Evolutionary conservation across 2,797 vertebrate species (phyloP), one percentile per base, ranked within the genome.

Genomic region (Myiotriccus ornatus): DNA sequence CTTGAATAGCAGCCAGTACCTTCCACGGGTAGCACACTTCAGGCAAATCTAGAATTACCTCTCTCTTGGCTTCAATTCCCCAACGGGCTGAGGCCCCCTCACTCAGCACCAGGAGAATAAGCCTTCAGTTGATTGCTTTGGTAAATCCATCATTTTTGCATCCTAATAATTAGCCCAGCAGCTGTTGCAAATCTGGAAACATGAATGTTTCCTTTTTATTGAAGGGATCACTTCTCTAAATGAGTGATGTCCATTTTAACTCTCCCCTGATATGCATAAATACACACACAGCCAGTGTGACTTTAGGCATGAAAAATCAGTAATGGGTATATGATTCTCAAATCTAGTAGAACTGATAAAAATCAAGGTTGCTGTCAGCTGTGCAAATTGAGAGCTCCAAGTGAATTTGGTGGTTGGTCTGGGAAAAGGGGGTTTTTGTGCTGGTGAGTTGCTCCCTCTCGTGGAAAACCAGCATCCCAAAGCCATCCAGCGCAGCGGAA

Each of bases 361-460:
- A 98, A 97, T 97, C 97, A 93, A 97, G 94, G 96, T 95, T 94
- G 55, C 91, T 96, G 96, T 97, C 98, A 96, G 97, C 96, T 87
- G 96, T 87, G 93, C 89, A 97, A 97, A 95, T 93, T 96, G 97
- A 98, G 97, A 97, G 95, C 92, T 97, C 92, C 91, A 86, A 97
- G 94, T 83, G 86, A 95, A 97, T 95, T 93, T 95, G 46, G 84
- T 49, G 57, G 84, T 65, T 93, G 95, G 82, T 71, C 95, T 83
- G 44, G 80, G 91, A 75, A 95, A 95, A 93, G 75, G 56, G 83
- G 20, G 5, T 32, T 74, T 96, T 98, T 98, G 93, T 85, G 97
- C 97, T 98, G 97, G 98, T 97, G 98, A 98, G 98, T 98, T 99
- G 98, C 99, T 98, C 99, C 99, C 99, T 99, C 99, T 99, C 98